phyloP scores from a whole-genome alignment of 2,113 vertebrate genomes.

The Misgurnus mizolepis region DNA sequence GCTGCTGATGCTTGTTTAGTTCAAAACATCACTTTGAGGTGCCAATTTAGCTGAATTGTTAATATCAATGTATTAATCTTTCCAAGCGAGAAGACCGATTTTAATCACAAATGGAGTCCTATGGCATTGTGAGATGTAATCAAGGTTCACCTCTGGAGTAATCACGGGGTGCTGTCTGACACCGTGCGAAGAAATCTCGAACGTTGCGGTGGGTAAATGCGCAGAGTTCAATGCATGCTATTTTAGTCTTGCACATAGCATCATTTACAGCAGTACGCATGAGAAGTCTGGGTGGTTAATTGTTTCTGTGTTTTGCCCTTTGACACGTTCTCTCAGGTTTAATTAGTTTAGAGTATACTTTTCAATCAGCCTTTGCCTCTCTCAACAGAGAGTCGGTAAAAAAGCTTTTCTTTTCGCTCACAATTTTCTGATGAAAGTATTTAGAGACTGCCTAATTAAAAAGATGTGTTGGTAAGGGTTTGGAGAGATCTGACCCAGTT shows the following conservation, averaged over 20 bases:
- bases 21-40: slow-evolving; percentile 36
- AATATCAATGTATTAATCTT: slow-evolving; percentile 51
- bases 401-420: slow-evolving; percentile 21
- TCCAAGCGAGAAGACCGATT: slow-evolving; percentile 34
- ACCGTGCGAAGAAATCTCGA: neutral
- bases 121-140: slow-evolving; percentile 44
- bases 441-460: slow-evolving; percentile 55
- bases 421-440: slow-evolving; percentile 54
- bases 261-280: slow-evolving; percentile 19
- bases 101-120: slow-evolving; percentile 44
- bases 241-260: slow-evolving; percentile 10
- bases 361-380: slow-evolving; percentile 48
- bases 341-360: slow-evolving; percentile 56
- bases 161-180: slow-evolving; percentile 34
- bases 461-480: slow-evolving; percentile 38
- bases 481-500: slow-evolving; percentile 49
- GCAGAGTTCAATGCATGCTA: neutral
- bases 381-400: slow-evolving; percentile 11
- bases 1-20: slow-evolving; percentile 38
- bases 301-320: slow-evolving; percentile 46
- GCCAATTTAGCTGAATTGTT: slow-evolving; percentile 38
- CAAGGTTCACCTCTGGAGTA: slow-evolving; percentile 38
- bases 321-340: slow-evolving; percentile 48
- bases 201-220: neutral
- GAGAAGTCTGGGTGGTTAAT: slow-evolving; percentile 37